A percentile compares a stretch with the other conserved stretches of the same genome.
Conservation (phyloP, 2,888 invertebrate genomes). For the Coecobrya sp. region DNA sequence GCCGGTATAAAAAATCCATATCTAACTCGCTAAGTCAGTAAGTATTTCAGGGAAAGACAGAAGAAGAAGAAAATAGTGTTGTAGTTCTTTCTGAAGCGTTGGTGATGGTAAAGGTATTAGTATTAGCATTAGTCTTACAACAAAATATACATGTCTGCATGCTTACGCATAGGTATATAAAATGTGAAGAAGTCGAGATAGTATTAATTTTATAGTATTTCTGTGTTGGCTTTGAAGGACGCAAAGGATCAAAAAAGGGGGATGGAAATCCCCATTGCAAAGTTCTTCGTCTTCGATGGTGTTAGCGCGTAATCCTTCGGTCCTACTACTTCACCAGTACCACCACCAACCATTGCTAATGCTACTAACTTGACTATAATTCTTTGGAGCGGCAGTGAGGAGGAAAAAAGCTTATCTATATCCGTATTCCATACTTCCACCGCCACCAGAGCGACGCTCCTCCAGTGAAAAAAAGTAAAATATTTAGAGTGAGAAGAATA, state of each 20-base stretch:
- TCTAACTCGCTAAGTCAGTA: conserved; percentile 60
- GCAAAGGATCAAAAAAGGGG: conserved; percentile 84
- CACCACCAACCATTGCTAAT: conserved; percentile 53
- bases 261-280: conserved; percentile 84
- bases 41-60: conserved; percentile 58
- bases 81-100: conserved; percentile 19
- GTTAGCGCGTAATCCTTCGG: conserved; percentile 72
- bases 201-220: conserved; percentile 18
- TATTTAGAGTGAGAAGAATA: conserved; percentile 44
- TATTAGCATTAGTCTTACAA: conserved; percentile 67
- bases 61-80: conserved; percentile 50
- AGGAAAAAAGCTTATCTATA: conserved; percentile 76
- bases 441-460: not conserved
- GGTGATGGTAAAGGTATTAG: conserved; percentile 70
- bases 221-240: conserved; percentile 74
- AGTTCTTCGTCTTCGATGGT: conserved; percentile 68
- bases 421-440: conserved; percentile 63
- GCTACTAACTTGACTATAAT: conserved; percentile 74
- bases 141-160: conserved; percentile 52
- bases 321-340: conserved; percentile 1
- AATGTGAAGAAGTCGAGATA: not conserved
- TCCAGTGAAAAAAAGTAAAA: conserved; percentile 44
- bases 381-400: conserved; percentile 54
- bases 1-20: conserved; percentile 64
- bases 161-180: not conserved